A percentile compares a stretch with the other conserved stretches of the same genome.
Evolutionary conservation across 23 tunicate genomes (phyloP).

Genomic region (Diplosoma virens): DNA sequence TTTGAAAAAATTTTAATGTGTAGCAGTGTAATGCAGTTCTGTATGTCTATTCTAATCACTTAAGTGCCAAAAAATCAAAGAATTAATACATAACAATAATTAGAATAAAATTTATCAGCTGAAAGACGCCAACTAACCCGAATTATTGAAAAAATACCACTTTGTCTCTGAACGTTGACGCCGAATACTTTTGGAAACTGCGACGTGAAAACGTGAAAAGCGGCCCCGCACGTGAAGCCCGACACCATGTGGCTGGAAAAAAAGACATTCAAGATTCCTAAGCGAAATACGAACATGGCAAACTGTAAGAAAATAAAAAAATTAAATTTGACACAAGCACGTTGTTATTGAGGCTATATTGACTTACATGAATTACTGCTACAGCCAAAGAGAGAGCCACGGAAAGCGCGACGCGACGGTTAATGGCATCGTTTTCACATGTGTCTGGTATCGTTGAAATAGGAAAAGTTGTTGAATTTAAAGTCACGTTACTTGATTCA

Average conservation of each 20-base stretch:
- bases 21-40: too few species aligned
- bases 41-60: too few species aligned
- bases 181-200: constrained; percentile 79
- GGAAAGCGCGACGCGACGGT: constrained; percentile 53
- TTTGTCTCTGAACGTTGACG: constrained; percentile 35
- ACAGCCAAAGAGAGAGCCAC: constrained; percentile 58
- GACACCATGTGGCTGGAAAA: constrained; percentile 68
- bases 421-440: too few species aligned
- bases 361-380: constrained; percentile 59
- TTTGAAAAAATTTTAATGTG: too few species aligned
- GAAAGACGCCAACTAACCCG: constrained; percentile 78
- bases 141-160: constrained; percentile 51
- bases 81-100: too few species aligned
- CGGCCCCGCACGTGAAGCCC: constrained; percentile 91
- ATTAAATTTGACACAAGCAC: too few species aligned
- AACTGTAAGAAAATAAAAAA: constrained; percentile 23
- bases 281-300: constrained; percentile 55
- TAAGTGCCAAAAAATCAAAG: too few species aligned
- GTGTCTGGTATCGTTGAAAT: too few species aligned
- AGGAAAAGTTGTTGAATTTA: too few species aligned
- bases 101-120: too few species aligned
- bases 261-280: constrained; percentile 69
- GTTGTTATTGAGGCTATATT: too few species aligned
- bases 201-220: constrained; percentile 83
- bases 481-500: too few species aligned